Evolutionary conservation across 2,888 invertebrate genomes (phyloP), one percentile per base, ranked within the genome.

Genomic region (Melinopterus prodromus): DNA sequence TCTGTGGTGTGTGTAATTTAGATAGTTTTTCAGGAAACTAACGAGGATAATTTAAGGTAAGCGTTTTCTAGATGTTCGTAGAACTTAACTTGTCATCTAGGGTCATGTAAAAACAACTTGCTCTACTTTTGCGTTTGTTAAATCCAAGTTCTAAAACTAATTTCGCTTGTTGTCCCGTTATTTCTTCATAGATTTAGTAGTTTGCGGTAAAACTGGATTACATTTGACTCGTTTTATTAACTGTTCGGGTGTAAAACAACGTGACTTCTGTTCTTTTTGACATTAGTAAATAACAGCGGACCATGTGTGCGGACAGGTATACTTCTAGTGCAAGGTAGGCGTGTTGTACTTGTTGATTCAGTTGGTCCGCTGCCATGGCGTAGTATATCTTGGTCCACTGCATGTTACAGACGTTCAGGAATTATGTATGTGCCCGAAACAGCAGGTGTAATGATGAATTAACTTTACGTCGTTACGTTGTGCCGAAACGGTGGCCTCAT

Each of bases 21-120:
- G 78, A 70, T 71, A 71, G 36, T 75, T 70, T 78, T 70, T 70
- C 37, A 35, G 78, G 69, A 78, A 78, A 53, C 53, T 53, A 26
- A 0, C 2, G n/a, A 35, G 35, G 74, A 74, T 36, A 15, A 9
- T 74, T 7, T 36, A 12, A 74, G 35, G 74, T 74, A 74, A 36
- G 74, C 36, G 12, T 71, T 4, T n/a, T 7, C 37, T 3, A 16
- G n/a, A 74, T 26, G 6, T 71, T n/a, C 9, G 35, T 36, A 74
- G n/a, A 36, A 15, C n/a, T 26, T 16, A 26, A 74, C n/a, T 26
- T 35, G 37, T 36, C 53, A 53, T 12, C 53, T 12, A 12, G 7
- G 12, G 12, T 53, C 53, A 53, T 1, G 9, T 12, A 12, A 53
- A 53, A 53, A 53, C 53, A 53, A 53, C 53, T 53, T 53, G 53